Percentiles rank a stretch among this genome's conserved stretches.
These are phyloP conservation scores for Xyliphius kryptos DNA, from an alignment of 2,113 vertebrate genomes.

Conservation along the genomic window DNA sequence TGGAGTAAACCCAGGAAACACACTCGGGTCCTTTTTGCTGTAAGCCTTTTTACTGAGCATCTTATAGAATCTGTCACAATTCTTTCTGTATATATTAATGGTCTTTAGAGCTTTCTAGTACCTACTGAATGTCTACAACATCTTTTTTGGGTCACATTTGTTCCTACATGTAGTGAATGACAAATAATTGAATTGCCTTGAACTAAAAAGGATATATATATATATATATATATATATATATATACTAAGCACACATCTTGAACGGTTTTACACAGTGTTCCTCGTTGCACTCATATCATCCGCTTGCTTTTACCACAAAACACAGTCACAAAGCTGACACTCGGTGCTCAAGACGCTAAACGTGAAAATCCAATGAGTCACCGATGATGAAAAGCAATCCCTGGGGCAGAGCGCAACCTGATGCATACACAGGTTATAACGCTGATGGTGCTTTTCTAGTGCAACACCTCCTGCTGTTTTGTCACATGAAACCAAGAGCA, in stretches of 20 bases:
- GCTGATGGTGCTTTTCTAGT: slow-evolving; percentile 22
- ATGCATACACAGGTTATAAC: slow-evolving; percentile 2
- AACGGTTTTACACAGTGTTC: slow-evolving; percentile 1
- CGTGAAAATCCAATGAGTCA: slow-evolving; percentile 23
- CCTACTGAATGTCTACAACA: no score
- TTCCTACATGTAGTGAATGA: no score
- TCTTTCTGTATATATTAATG: no score
- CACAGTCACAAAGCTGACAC: slow-evolving; percentile 4
- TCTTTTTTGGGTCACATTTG: no score
- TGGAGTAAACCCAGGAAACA: no score
- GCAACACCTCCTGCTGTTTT: slow-evolving; percentile 21
- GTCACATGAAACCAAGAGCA: slow-evolving; percentile 27
- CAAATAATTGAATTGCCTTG: no score
- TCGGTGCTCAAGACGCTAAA: not conserved
- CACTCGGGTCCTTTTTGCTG: no score
- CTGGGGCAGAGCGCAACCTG: slow-evolving; percentile 5
- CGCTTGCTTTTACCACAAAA: not conserved
- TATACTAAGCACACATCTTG: no score
- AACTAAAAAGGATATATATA: no score
- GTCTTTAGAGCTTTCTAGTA: no score
- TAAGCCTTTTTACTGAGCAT: no score
- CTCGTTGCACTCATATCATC: not conserved
- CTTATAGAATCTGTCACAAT: no score
- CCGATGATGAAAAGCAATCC: slow-evolving; percentile 7
- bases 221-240: not conserved